Evolutionary conservation across 2,113 vertebrate genomes (phyloP), one percentile per base, ranked within the genome.

Genomic region (Fukomys damarensis): DNA sequence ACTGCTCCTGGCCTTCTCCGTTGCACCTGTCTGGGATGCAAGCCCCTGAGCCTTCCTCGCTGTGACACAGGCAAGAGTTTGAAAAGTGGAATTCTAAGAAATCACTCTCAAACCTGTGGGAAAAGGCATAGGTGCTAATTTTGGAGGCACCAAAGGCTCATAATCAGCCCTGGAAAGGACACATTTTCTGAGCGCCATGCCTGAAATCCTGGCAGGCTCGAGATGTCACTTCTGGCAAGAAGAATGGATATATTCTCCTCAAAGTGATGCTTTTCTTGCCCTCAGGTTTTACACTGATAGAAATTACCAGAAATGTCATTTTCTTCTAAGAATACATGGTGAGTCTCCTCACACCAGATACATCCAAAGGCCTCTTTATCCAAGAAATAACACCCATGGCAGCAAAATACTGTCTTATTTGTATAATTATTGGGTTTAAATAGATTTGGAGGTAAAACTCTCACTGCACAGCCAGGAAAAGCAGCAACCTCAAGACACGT

Each of bases 71-170:
- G n/a, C 65, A 32, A 12, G 52, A 87, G 72, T 65, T 54, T 30
- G 77, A 58, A 82, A 65, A 91, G 74, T 2, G 76, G 43, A 91
- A 85, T 82, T 82, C 65, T 65, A 85, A 84, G 32, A 65, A 89
- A 65, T 82, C 59, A 81, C 46, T 66, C 72, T 76, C 58, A 38
- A 70, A 32, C 6, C 76, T 46, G 9, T 7, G 38, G 61, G 26
- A 94, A 96, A 91, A 70, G 70, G 66, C 43, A 93, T 5, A 68
- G 81, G 52, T 32, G 46, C 54, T 59, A 81, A 86, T n/a, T 86
- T 43, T 38, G 46, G 54, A 86, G 89, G 19, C 66, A 72, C 13
- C 54, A 32, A 86, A 74, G 81, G 77, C 54, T 22, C 58, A 41
- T 82, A 56, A 30, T 14, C 35, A 35, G 12, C n/a, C 86, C 79